A percentile compares a stretch with the other conserved stretches of the same genome.
Conservation (phyloP, 2,888 invertebrate genomes). For the Tillus elongatus region DNA sequence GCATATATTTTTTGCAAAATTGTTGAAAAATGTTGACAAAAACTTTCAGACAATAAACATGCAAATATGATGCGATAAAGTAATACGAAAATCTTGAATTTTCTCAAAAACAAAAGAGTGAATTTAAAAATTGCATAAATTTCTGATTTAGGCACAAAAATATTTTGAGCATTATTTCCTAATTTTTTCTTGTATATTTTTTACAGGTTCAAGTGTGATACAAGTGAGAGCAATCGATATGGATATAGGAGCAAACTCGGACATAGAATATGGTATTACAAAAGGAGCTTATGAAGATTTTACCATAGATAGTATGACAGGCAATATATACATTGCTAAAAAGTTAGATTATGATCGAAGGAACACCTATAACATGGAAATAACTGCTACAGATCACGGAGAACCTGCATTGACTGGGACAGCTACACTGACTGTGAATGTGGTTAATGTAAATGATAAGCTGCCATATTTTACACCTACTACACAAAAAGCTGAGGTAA, state of each 20-base stretch:
- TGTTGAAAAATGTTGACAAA: no score
- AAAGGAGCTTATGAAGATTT: conserved; percentile 83
- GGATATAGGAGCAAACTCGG: conserved; percentile 80
- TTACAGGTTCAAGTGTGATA: conserved; percentile 61
- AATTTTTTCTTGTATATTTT: not conserved
- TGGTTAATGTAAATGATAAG: conserved; percentile 83
- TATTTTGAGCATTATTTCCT: not conserved
- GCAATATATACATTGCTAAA: conserved; percentile 65
- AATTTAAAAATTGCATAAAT: no score
- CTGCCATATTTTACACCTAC: conserved; percentile 71
- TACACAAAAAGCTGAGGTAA: conserved; percentile 68
- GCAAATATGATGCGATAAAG: no score
- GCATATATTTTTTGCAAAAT: no score
- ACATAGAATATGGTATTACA: conserved; percentile 70
- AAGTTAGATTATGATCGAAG: conserved; percentile 76
- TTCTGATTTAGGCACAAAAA: no score
- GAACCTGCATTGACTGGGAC: conserved; percentile 74
- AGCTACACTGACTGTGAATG: conserved; percentile 65
- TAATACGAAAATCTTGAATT: no score
- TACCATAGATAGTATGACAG: conserved; percentile 64
- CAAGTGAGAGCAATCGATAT: conserved; percentile 70
- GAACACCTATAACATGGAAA: conserved; percentile 69
- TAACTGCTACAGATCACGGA: conserved; percentile 73
- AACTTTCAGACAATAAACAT: no score
- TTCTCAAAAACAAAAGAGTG: no score